Conservation (phyloP, 2,797 vertebrate genomes). For the Bufotes viridis region DNA sequence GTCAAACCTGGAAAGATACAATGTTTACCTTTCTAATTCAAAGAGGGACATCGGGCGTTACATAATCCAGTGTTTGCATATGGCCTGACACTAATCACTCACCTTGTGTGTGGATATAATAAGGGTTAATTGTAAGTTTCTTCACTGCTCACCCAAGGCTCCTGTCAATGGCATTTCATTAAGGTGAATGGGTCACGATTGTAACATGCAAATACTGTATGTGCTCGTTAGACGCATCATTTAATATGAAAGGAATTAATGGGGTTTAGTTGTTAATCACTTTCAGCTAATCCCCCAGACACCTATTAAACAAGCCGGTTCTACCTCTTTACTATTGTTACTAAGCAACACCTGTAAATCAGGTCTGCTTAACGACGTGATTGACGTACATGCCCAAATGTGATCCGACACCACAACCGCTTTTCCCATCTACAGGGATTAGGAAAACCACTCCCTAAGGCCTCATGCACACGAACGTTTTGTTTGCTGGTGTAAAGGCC, state of each 20-base stretch:
- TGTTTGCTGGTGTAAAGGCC: too few species aligned
- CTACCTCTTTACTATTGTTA: conserved; percentile 52
- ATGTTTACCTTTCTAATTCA: background rate
- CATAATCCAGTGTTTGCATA: background rate
- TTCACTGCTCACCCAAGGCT: background rate
- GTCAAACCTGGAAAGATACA: too few species aligned
- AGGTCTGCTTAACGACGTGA: conserved; percentile 21
- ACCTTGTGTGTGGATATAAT: background rate
- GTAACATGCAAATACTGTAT: conserved; percentile 55
- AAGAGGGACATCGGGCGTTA: background rate
- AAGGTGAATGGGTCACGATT: conserved; percentile 35
- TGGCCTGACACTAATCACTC: background rate
- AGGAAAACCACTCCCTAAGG: background rate
- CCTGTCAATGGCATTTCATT: conserved; percentile 25
- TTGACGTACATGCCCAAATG: conserved; percentile 18
- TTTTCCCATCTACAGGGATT: background rate
- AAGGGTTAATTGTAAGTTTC: conserved; percentile 30
- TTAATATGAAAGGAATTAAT: conserved; percentile 62
- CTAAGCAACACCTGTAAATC: conserved; percentile 49
- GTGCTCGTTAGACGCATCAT: conserved; percentile 55
- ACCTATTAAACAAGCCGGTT: conserved; percentile 60
- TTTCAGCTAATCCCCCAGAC: conserved; percentile 57
- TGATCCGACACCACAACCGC: background rate
- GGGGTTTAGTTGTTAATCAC: conserved; percentile 63
- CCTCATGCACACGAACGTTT: too few species aligned